Percentiles rank a stretch among this genome's conserved stretches.
Conservation (phyloP, 2,113 vertebrate species). For the Mus musculus region DNA sequence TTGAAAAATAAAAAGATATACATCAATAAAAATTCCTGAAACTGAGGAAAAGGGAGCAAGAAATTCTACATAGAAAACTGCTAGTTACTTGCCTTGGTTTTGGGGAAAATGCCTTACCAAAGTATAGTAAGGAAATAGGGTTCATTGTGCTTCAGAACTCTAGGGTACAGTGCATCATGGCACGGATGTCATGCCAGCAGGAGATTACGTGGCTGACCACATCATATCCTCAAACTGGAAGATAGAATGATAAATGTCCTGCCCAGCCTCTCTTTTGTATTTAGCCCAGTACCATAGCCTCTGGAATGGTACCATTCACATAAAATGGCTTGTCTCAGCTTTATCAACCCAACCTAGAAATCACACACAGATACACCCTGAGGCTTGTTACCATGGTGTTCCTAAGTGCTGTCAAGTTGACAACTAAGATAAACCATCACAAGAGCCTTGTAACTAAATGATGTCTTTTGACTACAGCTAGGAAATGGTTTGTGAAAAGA, state of each 20-base stretch:
- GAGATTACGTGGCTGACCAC: neutral
- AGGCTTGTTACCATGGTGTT: neutral
- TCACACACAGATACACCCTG: neutral
- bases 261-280: too few relatives aligned
- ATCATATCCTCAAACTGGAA: neutral
- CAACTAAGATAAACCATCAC: neutral
- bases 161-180: neutral
- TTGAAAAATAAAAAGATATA: slow-evolving; percentile 50
- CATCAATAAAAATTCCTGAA: slow-evolving; percentile 4
- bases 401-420: neutral
- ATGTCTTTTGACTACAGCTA: neutral
- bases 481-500: slow-evolving; percentile 1
- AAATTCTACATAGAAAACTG: neutral
- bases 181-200: too few relatives aligned
- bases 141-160: neutral
- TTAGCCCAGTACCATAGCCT: neutral
- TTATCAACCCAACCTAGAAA: neutral
- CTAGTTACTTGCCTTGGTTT: neutral
- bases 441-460: slow-evolving; percentile 15
- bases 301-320: neutral
- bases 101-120: neutral
- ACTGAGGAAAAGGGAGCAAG: neutral
- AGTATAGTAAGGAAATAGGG: neutral
- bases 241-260: too few relatives aligned
- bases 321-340: neutral